Conservation (phyloP, 2,113 vertebrate genomes). For the Scomber colias region DNA sequence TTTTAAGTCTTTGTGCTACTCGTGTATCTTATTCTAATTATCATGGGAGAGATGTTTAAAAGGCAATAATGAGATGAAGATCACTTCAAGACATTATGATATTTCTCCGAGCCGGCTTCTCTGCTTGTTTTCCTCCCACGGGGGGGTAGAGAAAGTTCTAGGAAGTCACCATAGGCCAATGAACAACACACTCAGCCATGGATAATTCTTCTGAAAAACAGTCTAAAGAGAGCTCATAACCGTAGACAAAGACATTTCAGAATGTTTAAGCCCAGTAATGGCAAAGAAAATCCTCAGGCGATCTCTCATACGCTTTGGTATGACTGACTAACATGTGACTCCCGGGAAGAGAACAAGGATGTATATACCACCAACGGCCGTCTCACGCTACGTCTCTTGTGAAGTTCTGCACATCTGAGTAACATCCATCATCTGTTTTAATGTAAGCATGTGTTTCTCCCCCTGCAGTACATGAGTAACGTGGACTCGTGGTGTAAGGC, state of each 20-base stretch:
- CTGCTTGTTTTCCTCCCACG: slow-evolving; percentile 27
- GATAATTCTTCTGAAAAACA: slow-evolving; percentile 24
- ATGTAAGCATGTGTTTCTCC: slow-evolving; percentile 2
- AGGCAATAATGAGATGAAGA: slow-evolving; percentile 20
- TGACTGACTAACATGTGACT: slow-evolving; percentile 44
- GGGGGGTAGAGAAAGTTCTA: slow-evolving; percentile 4
- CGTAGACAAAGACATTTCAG: not conserved
- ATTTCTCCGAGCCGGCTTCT: slow-evolving; percentile 12
- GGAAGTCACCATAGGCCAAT: slow-evolving; percentile 36
- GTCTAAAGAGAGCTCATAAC: not conserved
- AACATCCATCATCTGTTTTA: not conserved
- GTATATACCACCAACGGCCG: too few relatives aligned
- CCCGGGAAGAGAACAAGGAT: slow-evolving; percentile 7
- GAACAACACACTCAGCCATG: slow-evolving; percentile 17
- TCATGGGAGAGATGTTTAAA: slow-evolving; percentile 26
- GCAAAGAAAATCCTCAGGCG: slow-evolving; percentile 4
- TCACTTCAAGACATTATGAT: not conserved
- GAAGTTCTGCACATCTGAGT: slow-evolving; percentile 7
- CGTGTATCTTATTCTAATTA: not conserved
- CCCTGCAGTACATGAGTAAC: slow-evolving; percentile 94
- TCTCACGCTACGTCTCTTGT: not conserved
- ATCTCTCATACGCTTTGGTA: not conserved
- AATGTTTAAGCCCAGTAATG: slow-evolving; percentile 11
- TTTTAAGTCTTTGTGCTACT: slow-evolving; percentile 22
- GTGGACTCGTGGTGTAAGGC: slow-evolving; percentile 99